These are phyloP conservation scores for Leptinotarsa tumamoca DNA, from an alignment of 2,888 invertebrate species.

Conservation along the genomic window DNA sequence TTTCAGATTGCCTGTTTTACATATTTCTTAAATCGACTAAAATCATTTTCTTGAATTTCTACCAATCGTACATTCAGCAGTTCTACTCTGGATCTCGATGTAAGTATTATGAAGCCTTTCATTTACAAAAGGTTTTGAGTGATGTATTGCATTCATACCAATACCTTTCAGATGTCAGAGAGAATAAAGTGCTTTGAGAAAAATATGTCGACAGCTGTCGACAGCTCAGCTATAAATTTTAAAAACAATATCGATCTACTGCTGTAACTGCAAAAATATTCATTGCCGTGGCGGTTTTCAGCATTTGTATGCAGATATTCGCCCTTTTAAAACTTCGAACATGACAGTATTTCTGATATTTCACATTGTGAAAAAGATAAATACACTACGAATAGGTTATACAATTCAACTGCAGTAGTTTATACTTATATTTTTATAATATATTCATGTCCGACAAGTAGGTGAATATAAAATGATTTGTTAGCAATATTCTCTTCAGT, in stretches of 20 bases:
- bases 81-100: not conserved
- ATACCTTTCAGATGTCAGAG: slow-evolving; percentile 19
- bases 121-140: not conserved
- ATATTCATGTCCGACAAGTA: no score
- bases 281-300: slow-evolving; percentile 5
- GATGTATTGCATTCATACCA: slow-evolving; percentile 14
- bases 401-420: no score
- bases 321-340: slow-evolving; percentile 12
- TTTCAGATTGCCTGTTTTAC: no score
- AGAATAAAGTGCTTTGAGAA: slow-evolving; percentile 17
- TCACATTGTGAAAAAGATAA: not conserved
- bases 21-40: no score
- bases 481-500: no score
- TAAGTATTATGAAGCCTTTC: not conserved
- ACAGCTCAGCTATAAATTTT: slow-evolving; percentile 21
- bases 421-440: no score
- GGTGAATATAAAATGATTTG: no score
- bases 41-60: no score
- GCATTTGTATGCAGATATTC: slow-evolving; percentile 16
- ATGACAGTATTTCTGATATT: slow-evolving; percentile 3
- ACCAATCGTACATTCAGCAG: no score
- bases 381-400: no score
- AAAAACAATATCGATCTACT: slow-evolving; percentile 23
- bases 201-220: slow-evolving; percentile 26
- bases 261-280: slow-evolving; percentile 23